Base-by-base conservation (phyloP, 2,113 vertebrate genomes). In the Lepisosteus oculatus region DNA sequence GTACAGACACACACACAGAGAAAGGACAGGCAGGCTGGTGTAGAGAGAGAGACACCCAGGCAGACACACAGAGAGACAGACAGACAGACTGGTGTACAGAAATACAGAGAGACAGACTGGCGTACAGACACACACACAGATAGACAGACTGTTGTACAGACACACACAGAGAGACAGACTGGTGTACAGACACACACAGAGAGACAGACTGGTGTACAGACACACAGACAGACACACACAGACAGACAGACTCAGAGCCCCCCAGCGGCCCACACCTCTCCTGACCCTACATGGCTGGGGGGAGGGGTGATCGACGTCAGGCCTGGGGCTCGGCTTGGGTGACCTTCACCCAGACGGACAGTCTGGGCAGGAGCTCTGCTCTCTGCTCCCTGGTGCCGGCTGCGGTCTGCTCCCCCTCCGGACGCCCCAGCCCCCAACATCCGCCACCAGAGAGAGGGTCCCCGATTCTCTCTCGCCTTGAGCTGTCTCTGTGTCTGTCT, bases 181-280 rank as follows among this genome's bases (percentile, higher is more conserved):
- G 17, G 17, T 29, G 17, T 29, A 29, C 44, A 11, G 45, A 17
- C 29, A 65, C 14, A 14, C 62, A 64, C 29, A n/a, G n/a, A 42
- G 3, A 14, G 65, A 59, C 61, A 29, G 61, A 47, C 3, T 45
- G 57, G n/a, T 15, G 65, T 63, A 61, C 8, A 29, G 17, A 29
- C 17, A 29, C 17, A 29, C 17, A 29, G 17, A 29, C 1, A 29
- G 17, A 29, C 17, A 42, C 43, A 3, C 3, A 17, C 45, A 43
- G 2, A 55, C 8, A 64, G 6, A 56, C 3, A 12, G 41, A 8
- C 14, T 13, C 29, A 51, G 65, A 17, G 4, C 63, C 62, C 77
- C 78, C 86, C 84, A 75, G 44, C 77, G 56, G 54, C 29, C n/a
- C 0, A 51, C 59, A 3, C 64, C 15, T n/a, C 63, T 63, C 61